A percentile compares a stretch with the other conserved stretches of the same genome.
These are phyloP conservation scores for Tetraneura akinire DNA, from an alignment of 1,140 invertebrate genomes.

Conservation along the genomic window DNA sequence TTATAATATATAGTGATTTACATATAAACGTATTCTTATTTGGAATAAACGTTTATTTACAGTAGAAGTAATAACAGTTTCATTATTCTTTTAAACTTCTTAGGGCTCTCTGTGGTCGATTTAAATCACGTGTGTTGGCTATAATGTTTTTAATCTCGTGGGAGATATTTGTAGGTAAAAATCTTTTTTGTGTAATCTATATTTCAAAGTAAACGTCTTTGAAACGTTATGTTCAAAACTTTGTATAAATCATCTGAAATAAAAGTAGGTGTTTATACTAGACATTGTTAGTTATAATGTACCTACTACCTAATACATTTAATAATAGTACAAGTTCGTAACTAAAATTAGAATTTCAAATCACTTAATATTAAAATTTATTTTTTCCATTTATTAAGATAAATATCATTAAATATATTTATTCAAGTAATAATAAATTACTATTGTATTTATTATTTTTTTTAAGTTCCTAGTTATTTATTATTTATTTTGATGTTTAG, in stretches of 20 bases:
- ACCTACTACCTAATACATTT: too few species aligned
- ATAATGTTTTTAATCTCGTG: conserved; percentile 31
- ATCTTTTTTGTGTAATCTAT: background rate
- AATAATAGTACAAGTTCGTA: too few species aligned
- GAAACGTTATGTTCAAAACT: conserved; percentile 23
- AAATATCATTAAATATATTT: too few species aligned
- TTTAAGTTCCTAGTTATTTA: too few species aligned
- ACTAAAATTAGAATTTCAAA: too few species aligned
- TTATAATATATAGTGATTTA: too few species aligned
- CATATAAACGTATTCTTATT: too few species aligned
- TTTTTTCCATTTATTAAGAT: too few species aligned
- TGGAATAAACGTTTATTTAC: background rate
- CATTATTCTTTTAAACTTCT: conserved; percentile 14
- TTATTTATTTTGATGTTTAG: too few species aligned
- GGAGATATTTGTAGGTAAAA: conserved; percentile 4
- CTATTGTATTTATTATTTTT: too few species aligned
- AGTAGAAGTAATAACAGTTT: background rate
- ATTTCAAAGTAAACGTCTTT: conserved; percentile 1
- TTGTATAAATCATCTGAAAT: conserved; percentile 7
- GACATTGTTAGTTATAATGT: background rate
- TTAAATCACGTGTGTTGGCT: conserved; percentile 12
- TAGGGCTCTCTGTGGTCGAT: background rate
- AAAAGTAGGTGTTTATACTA: background rate
- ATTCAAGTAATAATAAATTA: too few species aligned
- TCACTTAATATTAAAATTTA: too few species aligned